Conservation (phyloP, 2,888 invertebrate species). For the Pilophorus perplexus region DNA sequence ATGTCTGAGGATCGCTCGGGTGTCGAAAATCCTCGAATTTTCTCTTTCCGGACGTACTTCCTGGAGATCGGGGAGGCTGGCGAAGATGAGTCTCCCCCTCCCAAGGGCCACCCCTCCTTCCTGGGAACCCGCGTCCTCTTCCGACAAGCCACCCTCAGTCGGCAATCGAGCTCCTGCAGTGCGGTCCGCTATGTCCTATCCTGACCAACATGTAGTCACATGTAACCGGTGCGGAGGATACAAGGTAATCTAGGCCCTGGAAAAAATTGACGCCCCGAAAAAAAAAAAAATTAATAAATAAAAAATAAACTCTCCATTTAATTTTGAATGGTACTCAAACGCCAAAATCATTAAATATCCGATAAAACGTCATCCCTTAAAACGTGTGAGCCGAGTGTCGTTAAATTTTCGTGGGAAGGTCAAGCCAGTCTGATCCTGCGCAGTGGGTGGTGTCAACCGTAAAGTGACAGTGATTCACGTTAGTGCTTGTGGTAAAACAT, state of each 20-base stretch:
- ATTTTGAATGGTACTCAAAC: neutral
- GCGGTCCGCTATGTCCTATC: constrained; percentile 29
- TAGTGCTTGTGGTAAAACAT: too few relatives aligned
- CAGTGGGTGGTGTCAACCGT: too few relatives aligned
- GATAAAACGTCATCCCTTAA: too few relatives aligned
- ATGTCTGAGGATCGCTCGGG: too few relatives aligned
- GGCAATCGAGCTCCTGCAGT: neutral
- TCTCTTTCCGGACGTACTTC: too few relatives aligned
- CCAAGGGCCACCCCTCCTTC: neutral
- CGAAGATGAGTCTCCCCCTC: neutral
- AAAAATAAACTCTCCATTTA: neutral
- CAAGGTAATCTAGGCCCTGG: constrained; percentile 43
- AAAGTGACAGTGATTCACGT: too few relatives aligned
- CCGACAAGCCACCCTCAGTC: neutral
- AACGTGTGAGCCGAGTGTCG: too few relatives aligned
- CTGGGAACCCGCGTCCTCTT: neutral
- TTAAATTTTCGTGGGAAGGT: too few relatives aligned
- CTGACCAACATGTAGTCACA: constrained; percentile 41
- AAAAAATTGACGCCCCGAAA: too few relatives aligned
- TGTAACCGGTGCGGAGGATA: constrained; percentile 48
- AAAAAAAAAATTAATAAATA: neutral
- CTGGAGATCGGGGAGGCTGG: neutral
- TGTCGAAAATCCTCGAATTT: too few relatives aligned
- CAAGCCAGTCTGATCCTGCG: too few relatives aligned
- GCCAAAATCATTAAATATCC: too few relatives aligned